Percentiles rank a stretch among this genome's conserved stretches.
Conservation (phyloP, 2,113 vertebrate species). For the Isurus oxyrinchus region DNA sequence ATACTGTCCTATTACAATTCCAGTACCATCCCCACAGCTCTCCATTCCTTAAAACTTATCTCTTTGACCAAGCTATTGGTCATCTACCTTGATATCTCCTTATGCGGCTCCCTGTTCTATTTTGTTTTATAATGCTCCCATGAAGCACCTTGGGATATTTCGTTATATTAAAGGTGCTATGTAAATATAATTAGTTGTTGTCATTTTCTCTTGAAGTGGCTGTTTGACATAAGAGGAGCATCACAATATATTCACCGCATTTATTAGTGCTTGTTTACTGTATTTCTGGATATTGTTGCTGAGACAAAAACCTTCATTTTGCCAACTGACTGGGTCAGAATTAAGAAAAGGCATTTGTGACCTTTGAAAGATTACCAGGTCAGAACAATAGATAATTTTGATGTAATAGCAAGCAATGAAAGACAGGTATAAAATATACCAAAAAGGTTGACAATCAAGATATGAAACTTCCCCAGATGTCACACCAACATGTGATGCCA, state of each 20-base stretch:
- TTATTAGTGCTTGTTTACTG: not conserved
- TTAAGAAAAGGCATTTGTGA: not conserved
- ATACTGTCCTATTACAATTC: too few species aligned
- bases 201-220: not conserved
- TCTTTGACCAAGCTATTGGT: too few species aligned
- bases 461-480: not conserved
- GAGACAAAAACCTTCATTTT: not conserved
- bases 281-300: not conserved
- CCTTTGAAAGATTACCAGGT: not conserved
- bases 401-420: not conserved
- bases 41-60: too few species aligned
- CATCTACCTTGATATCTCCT: too few species aligned
- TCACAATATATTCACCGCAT: not conserved
- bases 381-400: not conserved
- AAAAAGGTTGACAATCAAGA: not conserved
- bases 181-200: too few species aligned
- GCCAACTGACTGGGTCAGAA: not conserved
- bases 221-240: not conserved
- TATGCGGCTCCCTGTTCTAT: too few species aligned
- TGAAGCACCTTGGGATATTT: too few species aligned
- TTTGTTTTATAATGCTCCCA: too few species aligned
- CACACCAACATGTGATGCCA: not conserved
- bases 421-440: not conserved
- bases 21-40: too few species aligned
- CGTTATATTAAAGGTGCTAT: too few species aligned